phyloP scores from a whole-genome alignment of 1,140 invertebrate species.

The Diploscapter pachys region DNA sequence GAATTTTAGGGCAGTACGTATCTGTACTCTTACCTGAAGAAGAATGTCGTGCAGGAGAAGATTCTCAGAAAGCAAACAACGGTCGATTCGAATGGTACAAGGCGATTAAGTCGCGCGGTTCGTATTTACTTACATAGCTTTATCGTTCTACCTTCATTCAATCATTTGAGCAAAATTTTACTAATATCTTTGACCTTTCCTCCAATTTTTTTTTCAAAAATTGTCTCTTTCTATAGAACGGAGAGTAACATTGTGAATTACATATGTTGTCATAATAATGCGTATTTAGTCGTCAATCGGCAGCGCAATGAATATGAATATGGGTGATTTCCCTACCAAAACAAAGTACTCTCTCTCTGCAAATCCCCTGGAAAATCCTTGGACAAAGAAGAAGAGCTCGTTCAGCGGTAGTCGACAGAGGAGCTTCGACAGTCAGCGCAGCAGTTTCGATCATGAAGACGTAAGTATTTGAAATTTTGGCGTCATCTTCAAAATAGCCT shows the following conservation, averaged over 20 bases:
- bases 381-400: too few relatives aligned
- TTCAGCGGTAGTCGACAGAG: too few relatives aligned
- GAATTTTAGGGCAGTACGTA: slow-evolving; percentile 53
- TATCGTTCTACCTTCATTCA: neutral
- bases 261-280: too few relatives aligned
- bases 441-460: neutral
- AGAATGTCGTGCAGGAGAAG: slow-evolving; percentile 49
- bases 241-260: slow-evolving; percentile 1
- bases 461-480: too few relatives aligned
- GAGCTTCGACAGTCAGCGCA: too few relatives aligned
- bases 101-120: neutral
- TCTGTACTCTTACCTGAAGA: slow-evolving; percentile 44
- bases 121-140: neutral
- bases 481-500: too few relatives aligned
- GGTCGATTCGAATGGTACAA: slow-evolving; percentile 8
- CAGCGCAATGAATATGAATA: too few relatives aligned
- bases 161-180: slow-evolving; percentile 26
- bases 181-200: neutral
- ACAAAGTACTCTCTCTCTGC: too few relatives aligned
- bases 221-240: slow-evolving; percentile 24
- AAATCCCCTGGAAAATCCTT: too few relatives aligned
- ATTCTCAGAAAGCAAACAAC: slow-evolving; percentile 26
- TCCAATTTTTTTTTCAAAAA: slow-evolving; percentile 5
- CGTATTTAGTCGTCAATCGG: too few relatives aligned
- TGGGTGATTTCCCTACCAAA: too few relatives aligned